These are phyloP conservation scores for Hylyphantes graminicola DNA, from an alignment of 1,140 invertebrate species.

Conservation along the genomic window DNA sequence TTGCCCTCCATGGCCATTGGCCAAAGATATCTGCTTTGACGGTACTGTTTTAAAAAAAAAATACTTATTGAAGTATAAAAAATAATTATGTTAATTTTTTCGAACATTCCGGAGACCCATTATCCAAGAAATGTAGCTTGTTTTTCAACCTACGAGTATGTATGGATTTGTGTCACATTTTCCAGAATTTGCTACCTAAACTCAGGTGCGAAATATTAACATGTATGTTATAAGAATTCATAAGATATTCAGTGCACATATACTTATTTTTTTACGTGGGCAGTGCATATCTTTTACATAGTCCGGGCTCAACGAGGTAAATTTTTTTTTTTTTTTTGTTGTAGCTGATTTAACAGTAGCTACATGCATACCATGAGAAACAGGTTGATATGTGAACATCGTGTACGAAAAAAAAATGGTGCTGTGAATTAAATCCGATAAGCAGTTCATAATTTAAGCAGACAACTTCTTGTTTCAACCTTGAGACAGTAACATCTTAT, in stretches of 20 bases:
- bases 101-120: no score
- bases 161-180: no score
- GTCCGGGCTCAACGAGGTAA: background rate
- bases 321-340: background rate
- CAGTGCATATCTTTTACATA: conserved; percentile 1
- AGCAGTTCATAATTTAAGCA: conserved; percentile 53
- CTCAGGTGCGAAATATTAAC: background rate
- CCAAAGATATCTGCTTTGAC: no score
- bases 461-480: conserved; percentile 51
- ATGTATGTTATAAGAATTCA: conserved; percentile 17
- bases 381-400: conserved; percentile 28
- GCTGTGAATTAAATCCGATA: conserved; percentile 47
- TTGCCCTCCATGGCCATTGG: no score
- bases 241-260: conserved; percentile 27
- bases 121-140: no score
- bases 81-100: no score
- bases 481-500: conserved; percentile 51
- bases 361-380: conserved; percentile 3
- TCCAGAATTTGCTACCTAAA: no score
- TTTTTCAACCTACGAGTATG: no score
- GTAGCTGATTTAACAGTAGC: conserved; percentile 10
- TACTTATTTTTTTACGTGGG: conserved; percentile 5
- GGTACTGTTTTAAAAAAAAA: no score
- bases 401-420: conserved; percentile 32
- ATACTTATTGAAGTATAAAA: no score